These are phyloP conservation scores for Cassiopea xamachana DNA, from an alignment of 30 jellyfish, hydroid and myxozoan genomes.

Conservation along the genomic window DNA sequence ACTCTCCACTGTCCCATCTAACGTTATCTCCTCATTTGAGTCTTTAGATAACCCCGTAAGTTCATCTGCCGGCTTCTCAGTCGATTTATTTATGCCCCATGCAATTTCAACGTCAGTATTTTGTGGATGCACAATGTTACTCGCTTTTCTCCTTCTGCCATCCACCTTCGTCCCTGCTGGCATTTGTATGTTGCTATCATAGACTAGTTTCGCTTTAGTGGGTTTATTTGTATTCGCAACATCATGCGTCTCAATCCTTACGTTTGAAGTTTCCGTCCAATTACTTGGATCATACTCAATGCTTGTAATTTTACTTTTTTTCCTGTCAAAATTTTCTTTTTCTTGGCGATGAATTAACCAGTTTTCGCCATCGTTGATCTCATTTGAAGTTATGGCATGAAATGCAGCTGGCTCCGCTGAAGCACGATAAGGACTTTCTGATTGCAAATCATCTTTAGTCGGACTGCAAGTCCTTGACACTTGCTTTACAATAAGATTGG, in stretches of 20 bases:
- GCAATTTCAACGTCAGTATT: background rate
- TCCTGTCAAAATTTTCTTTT: background rate
- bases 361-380: background rate
- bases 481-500: background rate
- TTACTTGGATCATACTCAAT: background rate
- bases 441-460: background rate
- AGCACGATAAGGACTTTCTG: background rate
- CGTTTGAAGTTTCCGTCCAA: background rate
- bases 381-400: background rate
- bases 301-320: background rate
- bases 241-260: background rate
- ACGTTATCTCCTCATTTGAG: background rate
- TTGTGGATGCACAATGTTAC: slow-evolving; percentile 1
- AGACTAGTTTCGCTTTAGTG: background rate
- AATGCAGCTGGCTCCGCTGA: background rate
- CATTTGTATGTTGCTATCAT: background rate
- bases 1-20: background rate
- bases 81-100: background rate
- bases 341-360: background rate
- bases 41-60: background rate
- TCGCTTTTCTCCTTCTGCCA: background rate
- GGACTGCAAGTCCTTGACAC: slow-evolving; percentile 16
- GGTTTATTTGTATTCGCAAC: background rate
- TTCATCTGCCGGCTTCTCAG: background rate
- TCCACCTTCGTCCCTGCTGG: background rate